Base-by-base conservation (phyloP, 2,113 vertebrate genomes). In the Nothoprocta perdicaria region DNA sequence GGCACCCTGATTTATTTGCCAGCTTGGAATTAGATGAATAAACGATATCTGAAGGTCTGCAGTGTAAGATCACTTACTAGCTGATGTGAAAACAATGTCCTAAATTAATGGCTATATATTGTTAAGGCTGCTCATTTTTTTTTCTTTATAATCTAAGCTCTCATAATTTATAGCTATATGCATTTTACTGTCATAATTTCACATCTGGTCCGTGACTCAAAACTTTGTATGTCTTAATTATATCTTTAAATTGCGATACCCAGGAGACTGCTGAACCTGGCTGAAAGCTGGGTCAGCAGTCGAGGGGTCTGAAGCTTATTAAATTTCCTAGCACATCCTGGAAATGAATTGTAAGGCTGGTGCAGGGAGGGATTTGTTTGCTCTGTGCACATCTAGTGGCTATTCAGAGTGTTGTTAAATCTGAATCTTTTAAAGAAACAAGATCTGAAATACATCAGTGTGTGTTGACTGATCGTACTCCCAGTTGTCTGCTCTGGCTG, bases 161-260 rank as follows among this genome's bases (percentile, higher is more conserved):
- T 16, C 45, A 13, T 74, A 63, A 43, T 50, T 2, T 52, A 22
- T 35, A 26, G 24, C 26, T 27, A 8, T 65, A 10, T 29, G 8
- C 31, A 26, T 15, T 92, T 74, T 83, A 48, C 24, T 80, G n/a
- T 85, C 27, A 31, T 48, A 33, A 89, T 83, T 88, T 83, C 18
- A 86, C 4, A 4, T 75, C 27, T 2, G 1, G 75, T 78, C 5
- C 33, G 87, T 89, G 82, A 89, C 60, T 46, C 52, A 46, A 89
- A 77, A 50, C 31, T 93, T 80, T 88, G 46, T 33, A 58, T 89
- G 38, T 85, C 83, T 92, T 92, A 89, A 92, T 97, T 96, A 71
- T 80, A 90, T 95, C 86, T 94, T 97, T 86, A 89, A 71, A 82
- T 97, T 95, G 86, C 79, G 96, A 93, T 94, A 90, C 81, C 26